Conservation (phyloP, 2,797 vertebrate species). For the Oreonectes daqikongensis region DNA sequence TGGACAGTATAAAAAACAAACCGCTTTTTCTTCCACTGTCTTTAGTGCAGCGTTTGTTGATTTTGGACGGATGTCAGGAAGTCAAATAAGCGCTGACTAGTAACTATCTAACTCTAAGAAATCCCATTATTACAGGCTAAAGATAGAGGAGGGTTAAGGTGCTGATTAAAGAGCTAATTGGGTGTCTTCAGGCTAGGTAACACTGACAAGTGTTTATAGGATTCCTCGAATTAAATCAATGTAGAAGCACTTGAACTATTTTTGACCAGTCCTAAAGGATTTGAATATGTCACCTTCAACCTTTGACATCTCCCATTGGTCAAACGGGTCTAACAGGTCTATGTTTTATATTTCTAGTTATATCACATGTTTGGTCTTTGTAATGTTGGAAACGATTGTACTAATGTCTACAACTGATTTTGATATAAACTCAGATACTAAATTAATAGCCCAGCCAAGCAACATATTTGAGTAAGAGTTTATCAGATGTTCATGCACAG, state of each 20-base stretch:
- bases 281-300: not conserved
- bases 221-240: constrained; percentile 29
- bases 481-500: too few relatives aligned
- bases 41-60: not conserved
- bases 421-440: too few relatives aligned
- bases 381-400: too few relatives aligned
- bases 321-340: too few relatives aligned
- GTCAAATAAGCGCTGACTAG: constrained; percentile 14
- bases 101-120: constrained; percentile 3
- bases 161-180: constrained; percentile 46
- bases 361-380: too few relatives aligned
- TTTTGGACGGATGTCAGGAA: constrained; percentile 15
- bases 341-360: too few relatives aligned
- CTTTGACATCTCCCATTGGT: not conserved
- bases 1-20: not conserved
- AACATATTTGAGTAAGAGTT: too few relatives aligned
- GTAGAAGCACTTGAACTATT: not conserved
- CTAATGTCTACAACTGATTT: too few relatives aligned
- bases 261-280: constrained; percentile 11
- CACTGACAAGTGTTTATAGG: constrained; percentile 6
- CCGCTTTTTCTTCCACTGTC: not conserved
- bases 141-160: constrained; percentile 18
- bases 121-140: constrained; percentile 32
- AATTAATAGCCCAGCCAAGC: too few relatives aligned
- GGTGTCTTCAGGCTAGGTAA: constrained; percentile 1